Evolutionary conservation across 1,140 invertebrate genomes (phyloP).

Genomic region (Phymorhynchus buccinoides): DNA sequence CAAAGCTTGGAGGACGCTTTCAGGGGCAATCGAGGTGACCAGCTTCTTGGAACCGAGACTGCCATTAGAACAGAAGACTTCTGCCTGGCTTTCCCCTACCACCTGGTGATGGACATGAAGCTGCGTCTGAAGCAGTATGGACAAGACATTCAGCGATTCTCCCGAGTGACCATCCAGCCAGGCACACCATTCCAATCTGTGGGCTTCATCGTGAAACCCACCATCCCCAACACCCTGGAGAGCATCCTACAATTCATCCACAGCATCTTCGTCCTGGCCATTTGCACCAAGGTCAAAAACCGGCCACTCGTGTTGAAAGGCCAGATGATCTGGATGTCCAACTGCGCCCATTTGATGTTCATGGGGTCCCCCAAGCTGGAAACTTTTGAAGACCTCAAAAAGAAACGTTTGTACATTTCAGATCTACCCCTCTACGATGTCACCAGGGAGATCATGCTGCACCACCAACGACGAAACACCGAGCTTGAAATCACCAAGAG

Average conservation of each 20-base stretch:
- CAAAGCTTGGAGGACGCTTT: too few relatives aligned
- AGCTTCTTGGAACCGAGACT: not conserved
- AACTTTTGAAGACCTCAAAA: constrained; percentile 63
- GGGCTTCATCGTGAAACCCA: not conserved
- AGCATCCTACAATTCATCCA: constrained; percentile 16
- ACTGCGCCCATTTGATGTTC: constrained; percentile 68
- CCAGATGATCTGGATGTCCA: constrained; percentile 69
- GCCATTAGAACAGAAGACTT: not conserved
- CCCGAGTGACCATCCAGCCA: not conserved
- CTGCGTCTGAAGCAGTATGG: not conserved
- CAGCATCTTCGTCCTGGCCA: constrained; percentile 11
- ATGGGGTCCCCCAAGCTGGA: constrained; percentile 71
- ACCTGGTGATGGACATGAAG: not conserved
- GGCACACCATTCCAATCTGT: not conserved
- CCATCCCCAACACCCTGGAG: not conserved
- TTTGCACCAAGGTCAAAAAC: not conserved
- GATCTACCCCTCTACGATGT: constrained; percentile 73
- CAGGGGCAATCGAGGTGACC: too few relatives aligned
- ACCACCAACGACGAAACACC: constrained; percentile 69
- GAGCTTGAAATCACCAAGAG: constrained; percentile 64
- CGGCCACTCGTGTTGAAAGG: not conserved
- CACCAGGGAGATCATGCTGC: constrained; percentile 73
- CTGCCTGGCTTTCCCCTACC: not conserved
- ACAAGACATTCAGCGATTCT: not conserved
- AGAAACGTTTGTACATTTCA: constrained; percentile 62